Evolutionary conservation across 2,113 vertebrate genomes (phyloP), one percentile per base, ranked within the genome.

Genomic region (Percopsis transmontana): DNA sequence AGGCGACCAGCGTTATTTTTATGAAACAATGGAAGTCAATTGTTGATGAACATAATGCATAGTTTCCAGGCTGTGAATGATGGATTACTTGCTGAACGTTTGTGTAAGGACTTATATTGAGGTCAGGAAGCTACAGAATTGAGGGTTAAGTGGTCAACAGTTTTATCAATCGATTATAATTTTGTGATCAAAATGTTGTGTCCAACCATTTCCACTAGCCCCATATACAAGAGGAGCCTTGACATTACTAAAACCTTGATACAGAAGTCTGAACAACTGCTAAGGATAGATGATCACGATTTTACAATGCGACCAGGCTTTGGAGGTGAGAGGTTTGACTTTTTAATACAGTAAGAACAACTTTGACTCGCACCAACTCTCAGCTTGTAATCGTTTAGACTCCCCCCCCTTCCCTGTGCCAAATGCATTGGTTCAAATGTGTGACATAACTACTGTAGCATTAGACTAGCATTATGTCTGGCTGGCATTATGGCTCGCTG

Each of bases 291-390:
- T 0, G 94, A 96, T 79, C 96, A 98, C 0, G 96, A 98, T 76
- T 98, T 98, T 87, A 97, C 95, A 65, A 97, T 98, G 96, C 91
- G 96, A 63, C 96, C 96, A 16, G 95, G 95, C 19, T 98, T 98
- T 69, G 96, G 96, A 93, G 96, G 96, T 98, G 91, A n/a, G 91
- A 23, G 5, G 2, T 0, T 42, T 39, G 2, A 23, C 39, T 13
- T 19, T 12, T 40, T 1, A 38, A 6, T 13, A 19, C 9, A 24
- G 16, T n/a, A 15, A 12, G 2, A 1, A 42, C 56, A 41, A 3
- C 20, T 18, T 40, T 40, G 16, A 58, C 27, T 16, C 18, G 5
- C n/a, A 1, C 24, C 5, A 33, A 2, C 27, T 33, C 27, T 33
- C 8, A 33, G 0, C 27, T 33, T 33, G 27, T 33, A 2, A 33